Evolutionary conservation across 2,113 vertebrate genomes (phyloP), one percentile per base, ranked within the genome.

Genomic region (Myotis yumanensis): DNA sequence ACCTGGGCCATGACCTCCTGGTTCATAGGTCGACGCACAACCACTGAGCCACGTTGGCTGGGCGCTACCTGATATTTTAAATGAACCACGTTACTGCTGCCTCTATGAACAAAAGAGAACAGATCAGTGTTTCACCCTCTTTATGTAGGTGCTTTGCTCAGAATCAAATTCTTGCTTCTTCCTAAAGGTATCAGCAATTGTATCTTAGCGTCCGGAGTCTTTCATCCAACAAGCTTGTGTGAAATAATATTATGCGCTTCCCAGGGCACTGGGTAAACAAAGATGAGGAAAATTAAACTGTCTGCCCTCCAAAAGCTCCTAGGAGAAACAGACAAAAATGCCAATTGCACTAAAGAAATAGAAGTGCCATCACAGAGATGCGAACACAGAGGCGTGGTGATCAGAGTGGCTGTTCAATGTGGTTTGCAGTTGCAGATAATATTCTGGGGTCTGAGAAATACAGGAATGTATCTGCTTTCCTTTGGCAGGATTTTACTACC

Each of bases 61-160:
- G 20, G 54, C 20, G 20, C 54, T 23, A 62, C 59, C 52, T 48
- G 35, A 43, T 79, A 43, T 40, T 86, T 54, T 66, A 32, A 64
- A 86, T 17, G 6, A 59, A 46, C 64, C 15, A 23, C 35, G 7
- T 37, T 75, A 11, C 18, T 51, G 35, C 35, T 69, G 17, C 62
- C 7, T 59, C 22, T n/a, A 35, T 81, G 51, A 48, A 52, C 23
- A 22, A 28, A 93, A 46, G 48, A 37, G 52, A 54, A 68, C 37
- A 37, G 12, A 81, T 25, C 0, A 0, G 8, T 12, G 12, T 43
- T 66, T 86, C 25, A 11, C 32, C 28, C 32, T 7, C 8, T 54
- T 84, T 95, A 3, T 51, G 16, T 68, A 81, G 5, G 48, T 30
- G 3, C 40, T 94, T 64, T 86, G 35, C 69, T 95, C 86, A 71